Conservation (phyloP, 2,888 invertebrate genomes). For the Azorinus chamasolen region DNA sequence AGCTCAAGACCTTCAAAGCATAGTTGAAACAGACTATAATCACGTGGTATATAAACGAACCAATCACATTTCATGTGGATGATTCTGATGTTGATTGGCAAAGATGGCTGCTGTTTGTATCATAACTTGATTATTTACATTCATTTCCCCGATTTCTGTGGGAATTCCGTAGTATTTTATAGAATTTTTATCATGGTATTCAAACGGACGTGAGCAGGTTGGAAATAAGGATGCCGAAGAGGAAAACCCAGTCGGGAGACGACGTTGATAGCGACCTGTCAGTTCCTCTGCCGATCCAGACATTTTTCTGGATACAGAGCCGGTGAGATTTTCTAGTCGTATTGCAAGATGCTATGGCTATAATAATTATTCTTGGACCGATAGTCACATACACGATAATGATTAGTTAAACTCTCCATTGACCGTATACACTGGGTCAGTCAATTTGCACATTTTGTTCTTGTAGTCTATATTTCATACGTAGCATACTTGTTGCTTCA, state of each 20-base stretch:
- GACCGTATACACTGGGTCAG: too few relatives aligned
- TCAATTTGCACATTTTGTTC: too few relatives aligned
- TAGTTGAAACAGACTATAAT: slow-evolving; percentile 25
- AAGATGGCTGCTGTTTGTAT: not conserved
- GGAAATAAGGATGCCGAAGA: slow-evolving; percentile 77
- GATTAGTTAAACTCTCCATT: too few relatives aligned
- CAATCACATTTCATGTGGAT: slow-evolving; percentile 6
- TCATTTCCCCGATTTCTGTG: too few relatives aligned
- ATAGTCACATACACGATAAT: too few relatives aligned
- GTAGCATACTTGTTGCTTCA: too few relatives aligned
- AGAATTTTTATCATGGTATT: too few relatives aligned
- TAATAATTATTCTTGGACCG: too few relatives aligned
- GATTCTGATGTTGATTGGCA: slow-evolving; percentile 38
- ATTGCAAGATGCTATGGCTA: not conserved
- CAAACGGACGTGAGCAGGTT: not conserved
- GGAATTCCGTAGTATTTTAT: not conserved
- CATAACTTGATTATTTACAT: not conserved
- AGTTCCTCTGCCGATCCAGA: slow-evolving; percentile 97
- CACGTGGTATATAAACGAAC: slow-evolving; percentile 2
- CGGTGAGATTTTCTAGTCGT: slow-evolving; percentile 87
- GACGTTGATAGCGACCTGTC: slow-evolving; percentile 81
- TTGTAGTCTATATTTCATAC: too few relatives aligned
- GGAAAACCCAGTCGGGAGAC: slow-evolving; percentile 79
- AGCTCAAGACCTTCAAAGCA: too few relatives aligned
- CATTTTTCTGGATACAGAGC: slow-evolving; percentile 98